phyloP scores from a whole-genome alignment of 2,888 invertebrate genomes.

The Baccha elongata region DNA sequence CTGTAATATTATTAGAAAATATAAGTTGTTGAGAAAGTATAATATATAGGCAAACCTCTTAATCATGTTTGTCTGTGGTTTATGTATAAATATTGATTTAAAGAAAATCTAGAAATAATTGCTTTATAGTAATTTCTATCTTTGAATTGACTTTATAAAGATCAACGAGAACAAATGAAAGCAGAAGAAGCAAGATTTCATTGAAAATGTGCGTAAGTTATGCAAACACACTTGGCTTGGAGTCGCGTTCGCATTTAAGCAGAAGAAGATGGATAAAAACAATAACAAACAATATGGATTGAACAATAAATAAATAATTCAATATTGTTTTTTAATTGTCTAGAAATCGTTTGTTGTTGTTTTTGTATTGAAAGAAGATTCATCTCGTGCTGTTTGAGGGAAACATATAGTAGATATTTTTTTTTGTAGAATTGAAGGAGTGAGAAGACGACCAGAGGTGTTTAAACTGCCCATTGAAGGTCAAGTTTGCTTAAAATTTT shows the following conservation, averaged over 20 bases:
- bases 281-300: conserved; percentile 15
- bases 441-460: not conserved
- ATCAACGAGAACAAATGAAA: conserved; percentile 6
- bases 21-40: not conserved
- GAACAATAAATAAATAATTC: not conserved
- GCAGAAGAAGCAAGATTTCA: conserved; percentile 1
- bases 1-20: not conserved
- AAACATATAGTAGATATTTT: not conserved
- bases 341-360: not conserved
- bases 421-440: not conserved
- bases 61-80: conserved; percentile 45
- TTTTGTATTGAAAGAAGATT: not conserved
- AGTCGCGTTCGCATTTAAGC: conserved; percentile 2
- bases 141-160: too few relatives aligned
- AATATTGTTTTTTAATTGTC: conserved; percentile 12
- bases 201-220: conserved; percentile 42
- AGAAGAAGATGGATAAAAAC: conserved; percentile 5
- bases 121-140: conserved; percentile 36
- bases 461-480: conserved; percentile 21
- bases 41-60: conserved; percentile 16
- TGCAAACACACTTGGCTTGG: conserved; percentile 16
- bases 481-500: conserved; percentile 56
- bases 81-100: conserved; percentile 31
- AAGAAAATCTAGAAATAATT: conserved; percentile 52
- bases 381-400: not conserved